Conservation (phyloP, 1,140 invertebrate genomes). For the Temnothorax curvispinosus region DNA sequence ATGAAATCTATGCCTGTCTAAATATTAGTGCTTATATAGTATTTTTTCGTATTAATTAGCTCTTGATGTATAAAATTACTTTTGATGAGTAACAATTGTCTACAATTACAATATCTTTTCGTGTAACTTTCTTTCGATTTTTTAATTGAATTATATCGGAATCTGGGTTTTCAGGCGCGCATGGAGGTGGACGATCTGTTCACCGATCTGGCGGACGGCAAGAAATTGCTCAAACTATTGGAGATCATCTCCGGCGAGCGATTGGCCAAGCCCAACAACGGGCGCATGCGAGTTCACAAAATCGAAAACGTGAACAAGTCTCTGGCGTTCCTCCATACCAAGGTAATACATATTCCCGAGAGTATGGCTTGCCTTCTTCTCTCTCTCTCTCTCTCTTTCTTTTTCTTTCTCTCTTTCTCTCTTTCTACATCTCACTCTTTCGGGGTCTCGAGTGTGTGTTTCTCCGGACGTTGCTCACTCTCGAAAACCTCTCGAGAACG, state of each 20-base stretch:
- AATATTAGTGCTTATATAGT: background rate
- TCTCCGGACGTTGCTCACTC: constrained; percentile 26
- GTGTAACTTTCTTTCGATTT: background rate
- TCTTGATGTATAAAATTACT: background rate
- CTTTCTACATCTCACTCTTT: background rate
- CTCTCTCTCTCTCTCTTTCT: background rate
- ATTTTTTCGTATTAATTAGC: background rate
- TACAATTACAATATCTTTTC: background rate
- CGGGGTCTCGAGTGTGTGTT: constrained; percentile 22
- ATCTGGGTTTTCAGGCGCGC: constrained; percentile 88
- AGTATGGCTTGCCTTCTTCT: constrained; percentile 12
- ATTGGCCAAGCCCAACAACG: constrained; percentile 98
- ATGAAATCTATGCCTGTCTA: background rate
- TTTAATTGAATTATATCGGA: background rate
- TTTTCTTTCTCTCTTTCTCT: background rate
- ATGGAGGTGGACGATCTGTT: constrained; percentile 99
- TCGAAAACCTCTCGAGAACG: constrained; percentile 49
- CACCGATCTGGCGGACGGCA: constrained; percentile 97
- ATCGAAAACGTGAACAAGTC: constrained; percentile 99
- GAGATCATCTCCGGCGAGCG: constrained; percentile 99
- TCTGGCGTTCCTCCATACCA: constrained; percentile 98
- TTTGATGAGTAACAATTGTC: background rate
- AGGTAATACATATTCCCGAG: constrained; percentile 88
- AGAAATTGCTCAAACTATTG: constrained; percentile 97
- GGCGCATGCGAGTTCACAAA: constrained; percentile 99